Evolutionary conservation across 2,113 vertebrate species (phyloP).

Genomic region (Pygoscelis antarcticus): DNA sequence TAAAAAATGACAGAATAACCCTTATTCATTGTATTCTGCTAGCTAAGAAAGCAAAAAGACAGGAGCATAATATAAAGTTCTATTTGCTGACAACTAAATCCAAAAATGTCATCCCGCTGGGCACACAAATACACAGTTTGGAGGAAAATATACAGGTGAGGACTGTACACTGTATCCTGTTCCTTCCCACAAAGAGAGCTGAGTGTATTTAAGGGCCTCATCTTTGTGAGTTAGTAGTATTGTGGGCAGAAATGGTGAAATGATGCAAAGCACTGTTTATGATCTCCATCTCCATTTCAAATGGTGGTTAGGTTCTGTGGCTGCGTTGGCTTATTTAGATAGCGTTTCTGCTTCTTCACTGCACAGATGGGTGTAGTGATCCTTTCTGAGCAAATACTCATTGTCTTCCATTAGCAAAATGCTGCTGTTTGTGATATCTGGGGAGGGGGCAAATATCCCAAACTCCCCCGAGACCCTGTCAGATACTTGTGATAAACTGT

Average conservation of each 20-base stretch:
- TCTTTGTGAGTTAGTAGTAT: slow-evolving; percentile 6
- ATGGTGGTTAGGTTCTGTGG: slow-evolving; percentile 24
- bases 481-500: not conserved
- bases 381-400: not conserved
- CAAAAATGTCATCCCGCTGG: slow-evolving; percentile 14
- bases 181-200: not conserved
- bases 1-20: not conserved
- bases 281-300: not conserved
- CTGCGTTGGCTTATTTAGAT: not conserved
- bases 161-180: not conserved
- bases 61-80: not conserved
- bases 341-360: not conserved
- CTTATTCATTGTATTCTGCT: not conserved
- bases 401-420: not conserved
- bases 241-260: slow-evolving; percentile 24
- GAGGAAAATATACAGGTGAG: not conserved
- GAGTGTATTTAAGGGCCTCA: not conserved
- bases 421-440: not conserved
- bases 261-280: slow-evolving; percentile 10
- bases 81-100: slow-evolving; percentile 19
- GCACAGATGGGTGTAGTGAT: not conserved
- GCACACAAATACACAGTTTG: not conserved
- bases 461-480: not conserved
- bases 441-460: not conserved
- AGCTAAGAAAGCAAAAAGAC: not conserved